Evolutionary conservation across 2,888 invertebrate species (phyloP), one percentile per base, ranked within the genome.

Genomic region (Rotaria sp.): DNA sequence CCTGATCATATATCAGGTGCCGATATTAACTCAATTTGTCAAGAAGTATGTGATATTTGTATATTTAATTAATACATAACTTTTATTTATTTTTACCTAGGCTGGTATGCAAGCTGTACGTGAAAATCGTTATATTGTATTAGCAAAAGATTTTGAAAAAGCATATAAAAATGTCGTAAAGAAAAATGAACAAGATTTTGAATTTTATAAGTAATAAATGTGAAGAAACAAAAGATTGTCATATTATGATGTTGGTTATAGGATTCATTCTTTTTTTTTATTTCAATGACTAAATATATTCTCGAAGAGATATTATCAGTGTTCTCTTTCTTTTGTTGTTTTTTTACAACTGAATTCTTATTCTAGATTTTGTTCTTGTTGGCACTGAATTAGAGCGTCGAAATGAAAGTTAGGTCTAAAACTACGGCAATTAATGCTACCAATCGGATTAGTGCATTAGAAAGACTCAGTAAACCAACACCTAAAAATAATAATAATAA

Each of bases 61-160:
- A 13, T 57, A 2, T 50, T 57, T 85, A n/a, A 50, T 13, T 55
- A 1, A 24, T 86, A 41, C 21, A 5, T 26, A 45, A 59, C 10
- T 85, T 18, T 24, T 26, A 24, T 21, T 59, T 85, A 35, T 57
- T 88, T 87, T 88, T 88, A 90, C 90, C 85, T 89, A 93, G 93
- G 99, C 99, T 87, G 99, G 99, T 88, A 99, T 99, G 99, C 98
- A 99, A 91, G 99, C 99, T 7, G 98, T 99, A 0, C 93, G 99
- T 87, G 99, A 99, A 92, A 99, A 99, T 93, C 94, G 99, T 89
- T 97, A 99, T 91, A 97, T 99, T 88, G 98, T 99, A 8, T 93
- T 99, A 86, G 95, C 96, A 13, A 99, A 99, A 92, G 99, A 99
- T 92, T 99, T 99, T 90, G 99, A 99, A 91, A 99, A 99, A 91